These are phyloP conservation scores for Encarsia formosa DNA, from an alignment of 2,888 invertebrate species.

Conservation along the genomic window DNA sequence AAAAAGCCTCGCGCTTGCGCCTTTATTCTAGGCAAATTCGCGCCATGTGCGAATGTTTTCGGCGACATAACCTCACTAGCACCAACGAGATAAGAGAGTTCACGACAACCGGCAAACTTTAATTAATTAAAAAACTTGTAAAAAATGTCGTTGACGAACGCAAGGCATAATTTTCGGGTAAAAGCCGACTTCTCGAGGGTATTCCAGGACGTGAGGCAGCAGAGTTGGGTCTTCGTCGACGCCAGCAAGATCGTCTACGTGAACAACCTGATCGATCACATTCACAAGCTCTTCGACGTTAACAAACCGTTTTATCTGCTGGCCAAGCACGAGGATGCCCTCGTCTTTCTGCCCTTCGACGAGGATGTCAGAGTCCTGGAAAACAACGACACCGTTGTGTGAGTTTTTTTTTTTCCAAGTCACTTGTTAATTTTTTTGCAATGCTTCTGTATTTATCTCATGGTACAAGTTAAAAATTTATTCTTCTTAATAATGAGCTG, in stretches of 20 bases:
- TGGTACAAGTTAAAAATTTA: too few species aligned
- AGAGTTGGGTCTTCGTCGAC: constrained; percentile 42
- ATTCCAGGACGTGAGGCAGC: constrained; percentile 37
- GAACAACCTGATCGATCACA: constrained; percentile 41
- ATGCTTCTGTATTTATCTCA: too few species aligned
- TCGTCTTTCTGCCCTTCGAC: constrained; percentile 40
- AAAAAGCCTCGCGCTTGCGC: too few species aligned
- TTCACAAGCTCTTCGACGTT: constrained; percentile 42
- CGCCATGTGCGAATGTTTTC: too few species aligned
- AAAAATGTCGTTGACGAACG: too few species aligned
- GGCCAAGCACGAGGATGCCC: constrained; percentile 37
- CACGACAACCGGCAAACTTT: too few species aligned
- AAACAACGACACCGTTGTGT: constrained; percentile 36
- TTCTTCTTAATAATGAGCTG: too few species aligned
- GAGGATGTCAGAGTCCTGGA: constrained; percentile 43
- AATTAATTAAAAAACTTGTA: too few species aligned
- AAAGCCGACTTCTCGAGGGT: constrained; percentile 41
- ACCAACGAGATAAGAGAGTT: too few species aligned
- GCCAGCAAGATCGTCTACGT: constrained; percentile 36
- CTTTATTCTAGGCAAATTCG: too few species aligned
- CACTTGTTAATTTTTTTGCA: too few species aligned
- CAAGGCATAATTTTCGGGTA: constrained; percentile 38
- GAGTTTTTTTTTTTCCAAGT: constrained; percentile 28
- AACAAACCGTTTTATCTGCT: constrained; percentile 44
- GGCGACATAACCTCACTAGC: too few species aligned